phyloP scores from a whole-genome alignment of 53 echinoderm and acorn worm genomes.

The Echinometra lucunter region DNA sequence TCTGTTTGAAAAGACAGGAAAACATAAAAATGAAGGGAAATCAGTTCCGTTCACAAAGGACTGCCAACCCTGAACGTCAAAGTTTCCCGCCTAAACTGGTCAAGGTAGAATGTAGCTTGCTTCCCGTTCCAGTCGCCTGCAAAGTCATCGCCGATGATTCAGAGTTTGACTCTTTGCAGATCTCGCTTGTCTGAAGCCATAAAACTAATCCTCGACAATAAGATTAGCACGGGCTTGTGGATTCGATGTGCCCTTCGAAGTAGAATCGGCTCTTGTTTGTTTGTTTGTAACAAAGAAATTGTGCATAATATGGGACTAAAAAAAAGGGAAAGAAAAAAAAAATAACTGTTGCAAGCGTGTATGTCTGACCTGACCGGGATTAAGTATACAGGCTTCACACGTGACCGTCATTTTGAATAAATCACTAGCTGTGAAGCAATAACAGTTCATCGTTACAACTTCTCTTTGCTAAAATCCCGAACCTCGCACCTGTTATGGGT shows the following conservation, averaged over 20 bases:
- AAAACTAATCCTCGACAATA: conserved; percentile 16
- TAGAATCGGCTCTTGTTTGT: not conserved
- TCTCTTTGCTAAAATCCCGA: not conserved
- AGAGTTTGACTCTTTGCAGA: not conserved
- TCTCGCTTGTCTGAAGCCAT: conserved; percentile 13
- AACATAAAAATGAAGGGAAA: not conserved
- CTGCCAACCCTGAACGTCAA: conserved; percentile 1
- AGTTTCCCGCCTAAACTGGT: conserved; percentile 27
- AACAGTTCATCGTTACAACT: not conserved
- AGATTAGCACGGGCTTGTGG: not conserved
- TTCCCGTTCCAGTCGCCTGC: not conserved
- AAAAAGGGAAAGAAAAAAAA: not conserved
- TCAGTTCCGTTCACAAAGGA: not conserved
- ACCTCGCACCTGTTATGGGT: too few species aligned
- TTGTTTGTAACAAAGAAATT: conserved; percentile 25
- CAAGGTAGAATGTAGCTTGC: not conserved
- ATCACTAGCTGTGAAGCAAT: not conserved
- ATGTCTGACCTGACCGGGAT: not conserved
- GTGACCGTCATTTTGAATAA: not conserved
- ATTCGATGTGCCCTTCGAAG: not conserved
- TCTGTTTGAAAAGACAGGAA: not conserved
- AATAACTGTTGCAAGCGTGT: not conserved
- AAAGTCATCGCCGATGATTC: not conserved
- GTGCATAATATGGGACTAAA: not conserved
- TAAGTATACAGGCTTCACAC: not conserved